These are phyloP conservation scores for Phocoena phocoena DNA, from an alignment of 2,113 vertebrate genomes.

Conservation along the genomic window DNA sequence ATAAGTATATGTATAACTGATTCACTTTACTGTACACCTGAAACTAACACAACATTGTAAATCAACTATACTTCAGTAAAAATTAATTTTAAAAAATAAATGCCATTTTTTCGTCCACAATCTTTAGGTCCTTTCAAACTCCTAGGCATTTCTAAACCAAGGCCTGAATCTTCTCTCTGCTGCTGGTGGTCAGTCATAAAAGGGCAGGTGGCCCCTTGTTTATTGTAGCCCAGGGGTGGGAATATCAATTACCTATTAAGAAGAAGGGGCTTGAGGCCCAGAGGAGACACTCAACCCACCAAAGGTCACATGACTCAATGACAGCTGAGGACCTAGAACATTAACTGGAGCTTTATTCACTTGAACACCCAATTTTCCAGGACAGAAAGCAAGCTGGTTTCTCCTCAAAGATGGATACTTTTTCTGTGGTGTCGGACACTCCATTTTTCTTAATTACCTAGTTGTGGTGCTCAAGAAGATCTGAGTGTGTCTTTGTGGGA, in stretches of 20 bases:
- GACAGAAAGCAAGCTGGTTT: conserved; percentile 10
- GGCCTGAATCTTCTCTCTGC: not conserved
- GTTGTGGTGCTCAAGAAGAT: not conserved
- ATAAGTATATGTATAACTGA: not conserved
- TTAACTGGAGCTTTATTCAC: conserved; percentile 20
- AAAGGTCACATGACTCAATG: conserved; percentile 44
- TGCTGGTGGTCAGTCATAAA: not conserved
- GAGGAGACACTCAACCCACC: conserved; percentile 21
- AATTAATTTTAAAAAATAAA: not conserved
- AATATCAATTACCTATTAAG: conserved; percentile 50
- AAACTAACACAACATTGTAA: not conserved
- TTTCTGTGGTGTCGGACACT: conserved; percentile 10
- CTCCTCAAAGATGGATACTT: not conserved
- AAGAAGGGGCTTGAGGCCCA: not conserved
- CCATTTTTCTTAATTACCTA: conserved; percentile 65
- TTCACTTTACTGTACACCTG: not conserved
- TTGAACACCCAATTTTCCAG: not conserved
- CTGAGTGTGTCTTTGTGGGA: not conserved
- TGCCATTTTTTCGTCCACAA: not conserved
- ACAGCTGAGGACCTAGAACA: conserved; percentile 21
- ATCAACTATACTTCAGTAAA: not conserved
- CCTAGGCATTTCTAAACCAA: not conserved
- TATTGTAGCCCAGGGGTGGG: not conserved
- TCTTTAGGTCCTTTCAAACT: not conserved
- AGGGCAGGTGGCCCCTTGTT: conserved; percentile 37